A percentile compares a stretch with the other conserved stretches of the same genome.
Conservation (phyloP, 2,113 vertebrate species). For the Etheostoma spectabile region DNA sequence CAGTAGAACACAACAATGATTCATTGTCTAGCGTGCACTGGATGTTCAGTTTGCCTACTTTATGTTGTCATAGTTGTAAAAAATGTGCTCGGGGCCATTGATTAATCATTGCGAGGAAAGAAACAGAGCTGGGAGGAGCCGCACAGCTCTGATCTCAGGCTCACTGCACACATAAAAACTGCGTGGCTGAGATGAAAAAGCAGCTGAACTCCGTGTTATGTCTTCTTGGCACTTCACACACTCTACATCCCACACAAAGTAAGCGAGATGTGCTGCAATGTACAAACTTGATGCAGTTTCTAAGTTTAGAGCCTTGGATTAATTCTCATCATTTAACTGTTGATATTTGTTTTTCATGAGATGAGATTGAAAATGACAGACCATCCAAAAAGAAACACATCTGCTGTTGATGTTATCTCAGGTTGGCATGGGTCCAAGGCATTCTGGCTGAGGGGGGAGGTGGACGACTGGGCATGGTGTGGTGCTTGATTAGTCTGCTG, state of each 20-base stretch:
- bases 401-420: constrained; percentile 74
- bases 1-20: constrained; percentile 11
- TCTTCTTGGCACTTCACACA: constrained; percentile 35
- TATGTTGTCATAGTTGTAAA: constrained; percentile 34
- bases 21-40: constrained; percentile 23
- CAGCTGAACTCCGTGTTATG: constrained; percentile 29
- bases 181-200: constrained; percentile 27
- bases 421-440: constrained; percentile 70
- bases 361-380: constrained; percentile 41
- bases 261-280: background rate
- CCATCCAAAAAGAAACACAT: constrained; percentile 56
- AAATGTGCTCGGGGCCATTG: constrained; percentile 35
- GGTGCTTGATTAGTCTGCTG: constrained; percentile 56
- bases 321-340: constrained; percentile 32
- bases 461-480: constrained; percentile 66
- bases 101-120: constrained; percentile 34
- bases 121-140: constrained; percentile 28
- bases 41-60: constrained; percentile 38
- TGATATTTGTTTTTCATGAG: constrained; percentile 48
- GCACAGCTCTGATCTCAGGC: constrained; percentile 26
- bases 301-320: constrained; percentile 15
- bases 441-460: constrained; percentile 59
- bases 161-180: constrained; percentile 28
- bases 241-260: constrained; percentile 21
- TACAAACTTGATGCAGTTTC: background rate